Percentiles rank a stretch among this genome's conserved stretches.
phyloP scores from a whole-genome alignment of 2,797 vertebrate species.

The Harpagifer antarcticus region DNA sequence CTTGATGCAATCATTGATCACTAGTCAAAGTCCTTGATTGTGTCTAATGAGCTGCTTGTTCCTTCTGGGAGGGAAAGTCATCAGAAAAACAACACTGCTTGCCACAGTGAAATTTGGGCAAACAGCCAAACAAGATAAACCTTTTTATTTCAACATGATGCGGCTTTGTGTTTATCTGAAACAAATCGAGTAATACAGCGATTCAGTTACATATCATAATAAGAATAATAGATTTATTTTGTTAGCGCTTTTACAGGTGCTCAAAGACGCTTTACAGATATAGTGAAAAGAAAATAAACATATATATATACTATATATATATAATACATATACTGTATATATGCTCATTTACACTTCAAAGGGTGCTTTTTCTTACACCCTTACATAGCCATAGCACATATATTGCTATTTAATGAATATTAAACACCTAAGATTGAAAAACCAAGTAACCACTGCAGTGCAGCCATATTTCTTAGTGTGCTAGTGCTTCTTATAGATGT shows the following conservation, averaged over 20 bases:
- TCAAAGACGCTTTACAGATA: too few species aligned
- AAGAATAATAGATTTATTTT: too few species aligned
- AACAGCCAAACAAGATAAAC: constrained; percentile 30
- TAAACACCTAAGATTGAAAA: constrained; percentile 26
- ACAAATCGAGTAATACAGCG: constrained; percentile 14
- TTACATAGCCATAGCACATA: constrained; percentile 16
- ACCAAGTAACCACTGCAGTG: constrained; percentile 11
- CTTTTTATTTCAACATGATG: constrained; percentile 9
- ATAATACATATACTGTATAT: neutral
- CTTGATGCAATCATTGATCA: constrained; percentile 67
- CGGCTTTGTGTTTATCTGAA: neutral
- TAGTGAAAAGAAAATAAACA: too few species aligned
- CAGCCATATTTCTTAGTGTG: constrained; percentile 18
- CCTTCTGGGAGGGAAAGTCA: constrained; percentile 54
- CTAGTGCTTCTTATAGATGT: constrained; percentile 23
- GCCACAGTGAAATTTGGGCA: constrained; percentile 28
- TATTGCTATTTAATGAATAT: constrained; percentile 27
- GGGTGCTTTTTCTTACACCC: neutral
- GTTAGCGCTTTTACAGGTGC: too few species aligned
- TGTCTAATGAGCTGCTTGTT: constrained; percentile 71
- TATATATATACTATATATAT: too few species aligned
- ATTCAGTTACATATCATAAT: constrained; percentile 9
- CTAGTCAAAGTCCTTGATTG: constrained; percentile 66
- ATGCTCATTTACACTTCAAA: constrained; percentile 25
- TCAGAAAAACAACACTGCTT: constrained; percentile 57